Percentiles rank a stretch among this genome's conserved stretches.
These are phyloP conservation scores for Tenthredo amoena DNA, from an alignment of 2,888 invertebrate species.

Conservation along the genomic window DNA sequence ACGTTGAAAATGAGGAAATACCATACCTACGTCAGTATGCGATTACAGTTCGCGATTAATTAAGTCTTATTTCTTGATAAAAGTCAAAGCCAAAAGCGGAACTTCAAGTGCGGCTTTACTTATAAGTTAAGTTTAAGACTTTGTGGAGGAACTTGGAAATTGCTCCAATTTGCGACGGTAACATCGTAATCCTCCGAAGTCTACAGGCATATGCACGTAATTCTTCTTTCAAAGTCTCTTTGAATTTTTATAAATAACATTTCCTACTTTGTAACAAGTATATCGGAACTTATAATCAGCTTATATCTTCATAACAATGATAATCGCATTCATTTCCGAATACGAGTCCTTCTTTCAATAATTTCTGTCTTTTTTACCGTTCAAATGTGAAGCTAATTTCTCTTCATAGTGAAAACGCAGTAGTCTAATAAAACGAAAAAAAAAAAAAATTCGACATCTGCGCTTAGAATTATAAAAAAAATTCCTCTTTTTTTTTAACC, in stretches of 20 bases:
- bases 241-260: slow-evolving; percentile 29
- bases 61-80: slow-evolving; percentile 40
- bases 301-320: background rate
- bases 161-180: slow-evolving; percentile 42
- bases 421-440: background rate
- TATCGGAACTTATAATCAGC: slow-evolving; percentile 28
- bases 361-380: background rate
- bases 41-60: slow-evolving; percentile 43
- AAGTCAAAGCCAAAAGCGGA: slow-evolving; percentile 44
- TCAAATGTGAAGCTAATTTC: background rate
- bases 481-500: background rate
- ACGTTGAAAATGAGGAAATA: background rate
- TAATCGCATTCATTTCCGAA: background rate
- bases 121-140: slow-evolving; percentile 48
- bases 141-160: slow-evolving; percentile 36
- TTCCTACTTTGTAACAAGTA: slow-evolving; percentile 29
- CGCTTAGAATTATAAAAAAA: background rate
- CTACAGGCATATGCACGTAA: slow-evolving; percentile 21
- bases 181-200: slow-evolving; percentile 32
- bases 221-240: slow-evolving; percentile 37
- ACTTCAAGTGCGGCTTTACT: slow-evolving; percentile 39
- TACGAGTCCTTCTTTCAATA: background rate
- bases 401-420: background rate
- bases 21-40: background rate
- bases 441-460: background rate